Base-by-base conservation (phyloP, 2,888 invertebrate genomes). In the Parnassius smintheus region DNA sequence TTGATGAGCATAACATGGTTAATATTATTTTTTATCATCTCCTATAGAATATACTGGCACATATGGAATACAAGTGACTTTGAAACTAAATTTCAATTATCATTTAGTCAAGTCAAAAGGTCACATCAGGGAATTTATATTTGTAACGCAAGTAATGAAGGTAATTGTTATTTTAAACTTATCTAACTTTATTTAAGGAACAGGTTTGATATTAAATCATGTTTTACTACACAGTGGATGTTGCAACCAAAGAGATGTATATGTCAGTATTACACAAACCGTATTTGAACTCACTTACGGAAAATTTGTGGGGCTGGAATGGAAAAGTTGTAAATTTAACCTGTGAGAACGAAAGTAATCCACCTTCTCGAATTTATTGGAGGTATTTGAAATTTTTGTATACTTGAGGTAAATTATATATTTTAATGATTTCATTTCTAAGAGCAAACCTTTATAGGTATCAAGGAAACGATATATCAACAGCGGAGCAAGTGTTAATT, bases 81-180 rank as follows among this genome's bases (percentile, higher is more conserved):
- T 45, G 71, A 75, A 12, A 62, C 72, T 2, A 72, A 78, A 63
- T 67, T 75, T n/a, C 78, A 80, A 62, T 74, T 77, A 12, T 69
- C 75, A 7, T 73, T 82, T 13, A 65, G 78, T 0, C 72, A 69
- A 65, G 74, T 84, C 1, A 71, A 73, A 42, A 76, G 78, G 68
- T 66, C 68, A 2, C 70, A 77, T 9, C 80, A 78, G 66, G 89
- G 89, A 42, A 63, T 72, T 52, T 90, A 86, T 56, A 62, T 74
- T 13, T 91, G 91, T 65, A 85, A 83, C 58, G 88, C 88, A 2
- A 78, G 68, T 9, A 90, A 90, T 71, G 76, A 76, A 64, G 86
- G 91, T 88, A 76, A 75, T 35, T 35, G 7, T 35, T 35, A 7
- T 0, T 35, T 35, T 35, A 7, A 35, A 35, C 35, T 35, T 35